Base-by-base conservation (phyloP, 1,140 invertebrate species). In the Zeugodacus cucurbitae region DNA sequence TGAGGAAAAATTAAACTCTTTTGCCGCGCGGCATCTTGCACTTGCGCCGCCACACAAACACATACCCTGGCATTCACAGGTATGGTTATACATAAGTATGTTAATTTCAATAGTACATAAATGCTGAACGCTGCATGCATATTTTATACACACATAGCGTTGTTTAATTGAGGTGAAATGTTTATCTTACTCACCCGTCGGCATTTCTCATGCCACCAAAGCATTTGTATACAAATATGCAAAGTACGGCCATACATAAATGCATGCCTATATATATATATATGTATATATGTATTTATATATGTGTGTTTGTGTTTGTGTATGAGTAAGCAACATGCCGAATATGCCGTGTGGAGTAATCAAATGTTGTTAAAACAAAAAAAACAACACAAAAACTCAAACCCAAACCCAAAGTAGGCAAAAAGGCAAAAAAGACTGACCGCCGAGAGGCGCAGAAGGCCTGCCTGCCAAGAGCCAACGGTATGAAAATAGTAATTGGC, bases 111-210 rank as follows among this genome's bases (percentile, higher is more conserved):
- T n/a, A 20, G 20, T 74, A 34, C 29, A 37, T 74, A 32, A 32
- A 37, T 74, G 20, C 29, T n/a, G n/a, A 74, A 20, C 26, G 17
- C n/a, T 74, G 14, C 37, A 74, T 74, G 29, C 14, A 32, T 74
- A 34, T 62, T 62, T 62, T 62, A 54, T 54, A 44, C 44, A 48
- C 74, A 54, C 41, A 62, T 62, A 26, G 17, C 59, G 67, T 87
- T 89, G 64, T 89, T 89, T 89, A 89, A 87, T 87, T 70, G 57
- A 85, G 32, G 34, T 85, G 67, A 26, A 34, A 88, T 92, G 91
- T 92, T 92, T 92, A 92, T 89, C 90, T 92, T 92, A 92, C 91
- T 90, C 91, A 91, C 91, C 91, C 91, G 91, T 92, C 91, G 91
- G 91, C 91, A 91, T 91, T 91, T 89, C 64, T 54, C 34, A 17